Base-by-base conservation (phyloP, 2,797 vertebrate species). In the Pipistrellus pipistrellus region DNA sequence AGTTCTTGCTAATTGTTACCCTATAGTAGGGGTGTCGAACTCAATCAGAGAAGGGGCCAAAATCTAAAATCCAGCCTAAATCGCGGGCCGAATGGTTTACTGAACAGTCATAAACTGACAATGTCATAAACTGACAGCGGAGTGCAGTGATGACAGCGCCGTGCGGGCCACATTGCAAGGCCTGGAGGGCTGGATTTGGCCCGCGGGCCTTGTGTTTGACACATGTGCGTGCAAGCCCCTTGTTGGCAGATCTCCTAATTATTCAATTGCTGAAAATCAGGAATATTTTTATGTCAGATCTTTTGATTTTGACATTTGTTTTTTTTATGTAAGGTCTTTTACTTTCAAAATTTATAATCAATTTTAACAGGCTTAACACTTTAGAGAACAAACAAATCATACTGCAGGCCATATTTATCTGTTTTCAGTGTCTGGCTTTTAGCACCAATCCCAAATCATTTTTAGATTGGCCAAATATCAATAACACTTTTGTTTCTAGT, bases 331-430 rank as follows among this genome's bases (percentile, higher is more conserved):
- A 80, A 86, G 13, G 12, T n/a, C 35, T 20, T 48, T 94, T 55
- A 38, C 85, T 48, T 81, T 46, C 18, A 38, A 85, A 90, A 38
- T 64, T 81, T 69, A 6, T 62, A 64, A 77, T 35, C 83, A 11
- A 90, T 69, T 77, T 94, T 86, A 90, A 91, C 23, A 84, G 30
- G 23, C 32, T 85, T 75, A 66, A 53, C 14, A 83, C 27, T 82
- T 68, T 32, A 78, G 73, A 82, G 25, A 90, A 77, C 15, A 87
- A 73, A 30, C 15, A 78, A 82, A 88, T 75, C 6, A 86, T 85
- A 23, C 27, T 68, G 6, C 17, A 76, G 20, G 27, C 2, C 13
- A 87, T 66, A 48, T 91, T 93, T 76, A 38, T 3, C 2, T 53
- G 5, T 93, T 88, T 83, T 25, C 10, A 68, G 14, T 69, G 23